Evolutionary conservation across 2,888 invertebrate species (phyloP).

Genomic region (Ferdinandea cuprea): DNA sequence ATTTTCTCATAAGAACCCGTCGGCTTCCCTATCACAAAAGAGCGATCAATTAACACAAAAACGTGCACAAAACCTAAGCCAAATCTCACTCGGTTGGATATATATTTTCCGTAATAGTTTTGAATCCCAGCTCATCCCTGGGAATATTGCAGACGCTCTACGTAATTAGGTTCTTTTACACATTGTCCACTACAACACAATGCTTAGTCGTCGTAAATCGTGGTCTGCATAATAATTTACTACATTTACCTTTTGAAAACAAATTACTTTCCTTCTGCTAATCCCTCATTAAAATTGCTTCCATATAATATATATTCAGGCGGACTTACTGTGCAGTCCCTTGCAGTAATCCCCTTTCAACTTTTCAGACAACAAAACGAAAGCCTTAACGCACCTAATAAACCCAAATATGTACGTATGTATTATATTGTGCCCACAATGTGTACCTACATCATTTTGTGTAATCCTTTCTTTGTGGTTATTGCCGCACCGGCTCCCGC

Average conservation of each 20-base stretch:
- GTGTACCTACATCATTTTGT: conserved; percentile 15
- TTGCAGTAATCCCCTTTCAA: conserved; percentile 10
- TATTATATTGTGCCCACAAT: neutral
- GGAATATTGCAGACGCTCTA: neutral
- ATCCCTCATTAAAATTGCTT: conserved; percentile 29
- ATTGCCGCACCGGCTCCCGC: conserved; percentile 3
- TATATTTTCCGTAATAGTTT: conserved; percentile 6
- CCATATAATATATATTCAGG: neutral
- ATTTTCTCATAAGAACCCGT: too few relatives aligned
- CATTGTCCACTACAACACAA: neutral
- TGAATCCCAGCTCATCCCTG: conserved; percentile 19
- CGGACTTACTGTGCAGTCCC: neutral
- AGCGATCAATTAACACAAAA: neutral
- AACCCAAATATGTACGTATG: conserved; percentile 5
- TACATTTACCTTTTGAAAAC: neutral
- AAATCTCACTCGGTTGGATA: conserved; percentile 6
- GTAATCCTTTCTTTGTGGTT: conserved; percentile 48
- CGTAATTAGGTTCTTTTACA: conserved; percentile 4
- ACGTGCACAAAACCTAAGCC: neutral
- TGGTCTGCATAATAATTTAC: neutral
- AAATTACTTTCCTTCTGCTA: conserved; percentile 13
- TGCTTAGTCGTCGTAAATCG: neutral
- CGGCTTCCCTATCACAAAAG: neutral
- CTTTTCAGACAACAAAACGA: conserved; percentile 27
- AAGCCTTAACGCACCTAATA: conserved; percentile 28